phyloP scores from a whole-genome alignment of 2,113 vertebrate species.

The Litocranius walleri region DNA sequence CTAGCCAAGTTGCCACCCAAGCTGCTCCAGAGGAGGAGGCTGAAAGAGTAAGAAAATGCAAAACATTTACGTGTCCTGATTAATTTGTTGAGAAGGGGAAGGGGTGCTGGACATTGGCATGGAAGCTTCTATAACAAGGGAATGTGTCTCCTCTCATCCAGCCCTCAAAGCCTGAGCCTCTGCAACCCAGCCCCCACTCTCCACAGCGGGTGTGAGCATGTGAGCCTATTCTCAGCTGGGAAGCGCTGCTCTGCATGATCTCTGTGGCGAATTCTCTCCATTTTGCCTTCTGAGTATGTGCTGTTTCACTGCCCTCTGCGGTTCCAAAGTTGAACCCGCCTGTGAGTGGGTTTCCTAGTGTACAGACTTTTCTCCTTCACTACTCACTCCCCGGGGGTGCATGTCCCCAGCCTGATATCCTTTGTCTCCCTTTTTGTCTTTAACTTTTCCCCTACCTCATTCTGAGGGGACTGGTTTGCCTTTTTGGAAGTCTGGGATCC shows the following conservation, averaged over 20 bases:
- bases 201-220: neutral
- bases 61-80: neutral
- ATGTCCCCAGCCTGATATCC: neutral
- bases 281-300: neutral
- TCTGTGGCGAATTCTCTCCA: neutral
- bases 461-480: neutral
- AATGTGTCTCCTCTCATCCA: neutral
- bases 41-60: constrained; percentile 39
- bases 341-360: neutral
- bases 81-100: neutral
- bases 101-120: neutral
- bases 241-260: neutral
- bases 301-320: neutral
- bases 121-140: neutral
- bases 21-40: neutral
- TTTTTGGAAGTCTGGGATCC: neutral
- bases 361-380: neutral
- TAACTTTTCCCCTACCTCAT: neutral
- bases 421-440: neutral
- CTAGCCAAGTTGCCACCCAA: neutral
- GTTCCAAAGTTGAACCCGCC: neutral
- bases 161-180: neutral
- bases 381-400: neutral
- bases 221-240: neutral
- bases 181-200: neutral